These are phyloP conservation scores for Drosophila suzukii DNA, from an alignment of 1,140 invertebrate species.

Conservation along the genomic window DNA sequence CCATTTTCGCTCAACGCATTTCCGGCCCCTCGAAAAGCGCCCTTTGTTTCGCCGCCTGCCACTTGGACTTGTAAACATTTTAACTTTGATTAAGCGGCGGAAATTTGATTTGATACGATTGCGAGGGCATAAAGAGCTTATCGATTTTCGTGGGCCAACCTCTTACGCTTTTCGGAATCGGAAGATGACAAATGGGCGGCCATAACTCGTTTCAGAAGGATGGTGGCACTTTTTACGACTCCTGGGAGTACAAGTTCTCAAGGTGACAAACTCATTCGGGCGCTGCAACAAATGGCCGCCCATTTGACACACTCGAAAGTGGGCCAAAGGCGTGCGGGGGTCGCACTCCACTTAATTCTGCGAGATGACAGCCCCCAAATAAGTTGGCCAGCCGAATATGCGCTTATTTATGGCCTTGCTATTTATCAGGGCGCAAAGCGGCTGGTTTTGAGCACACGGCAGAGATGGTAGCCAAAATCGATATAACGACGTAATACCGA, in stretches of 20 bases:
- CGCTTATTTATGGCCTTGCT: slow-evolving; percentile 40
- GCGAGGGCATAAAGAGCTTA: slow-evolving; percentile 56
- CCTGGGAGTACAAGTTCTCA: slow-evolving; percentile 29
- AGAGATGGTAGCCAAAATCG: not conserved
- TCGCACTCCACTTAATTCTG: slow-evolving; percentile 62
- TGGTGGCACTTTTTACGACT: slow-evolving; percentile 43
- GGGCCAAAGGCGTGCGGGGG: slow-evolving; percentile 6
- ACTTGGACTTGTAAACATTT: slow-evolving; percentile 65
- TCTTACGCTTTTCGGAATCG: slow-evolving; percentile 7
- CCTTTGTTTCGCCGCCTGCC: slow-evolving; percentile 58
- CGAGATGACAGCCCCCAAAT: slow-evolving; percentile 46
- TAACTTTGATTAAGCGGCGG: slow-evolving; percentile 77
- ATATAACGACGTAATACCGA: not conserved
- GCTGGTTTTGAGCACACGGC: not conserved
- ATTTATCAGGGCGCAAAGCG: slow-evolving; percentile 14
- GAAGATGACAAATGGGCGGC: slow-evolving; percentile 69
- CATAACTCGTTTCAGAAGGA: slow-evolving; percentile 38
- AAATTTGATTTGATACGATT: slow-evolving; percentile 75
- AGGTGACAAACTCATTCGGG: slow-evolving; percentile 75
- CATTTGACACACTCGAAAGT: slow-evolving; percentile 77
- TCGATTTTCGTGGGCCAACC: slow-evolving; percentile 52
- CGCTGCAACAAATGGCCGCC: slow-evolving; percentile 72
- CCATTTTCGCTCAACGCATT: slow-evolving; percentile 74
- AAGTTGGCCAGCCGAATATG: slow-evolving; percentile 48
- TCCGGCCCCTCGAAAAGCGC: slow-evolving; percentile 37